Base-by-base conservation (phyloP, 1,140 invertebrate genomes). In the Chlorops oryzae region DNA sequence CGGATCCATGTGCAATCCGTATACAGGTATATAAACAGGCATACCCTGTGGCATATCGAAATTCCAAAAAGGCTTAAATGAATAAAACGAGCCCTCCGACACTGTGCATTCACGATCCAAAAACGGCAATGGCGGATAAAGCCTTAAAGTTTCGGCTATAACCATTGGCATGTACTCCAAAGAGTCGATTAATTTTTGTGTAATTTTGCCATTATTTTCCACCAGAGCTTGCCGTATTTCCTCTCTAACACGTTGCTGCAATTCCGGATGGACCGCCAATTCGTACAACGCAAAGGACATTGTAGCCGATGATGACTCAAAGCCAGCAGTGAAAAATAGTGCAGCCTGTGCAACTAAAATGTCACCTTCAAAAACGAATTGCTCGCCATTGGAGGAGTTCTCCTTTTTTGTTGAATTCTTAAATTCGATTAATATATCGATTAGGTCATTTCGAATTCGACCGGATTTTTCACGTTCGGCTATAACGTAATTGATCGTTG, bases 311-410 rank as follows among this genome's bases (percentile, higher is more conserved):
- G 76, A 73, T 2, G 77, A 75, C 52, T 78, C 77, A 46, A 73
- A 79, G 4, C 77, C 77, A 45, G 78, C 86, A 2, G 77, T 66
- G 53, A 86, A 83, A 56, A 88, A 87, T 5, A 83, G 32, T 2
- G 81, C 68, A 1, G 79, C 77, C 56, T 87, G 82, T 0, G 80
- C 78, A 2, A 81, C 62, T 3, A 88, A 44, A 2, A 71, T 52
- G 15, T 71, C 65, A 24, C 63, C 69, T n/a, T 71, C 62, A 28
- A 67, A 74, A 0, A 60, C 38, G 15, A 63, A 50, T 37, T 59
- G 53, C n/a, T n/a, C n/a, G n/a, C n/a, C n/a, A n/a, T n/a, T n/a
- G n/a, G n/a, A n/a, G n/a, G n/a, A n/a, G 34, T 56, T 43, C 12
- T 51, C 23, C 2, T 40, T 40, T 34, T 60, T 62, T 1, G 62